A percentile compares a stretch with the other conserved stretches of the same genome.
Conservation (phyloP, 1,140 invertebrate species). For the Drosophila hydei region DNA sequence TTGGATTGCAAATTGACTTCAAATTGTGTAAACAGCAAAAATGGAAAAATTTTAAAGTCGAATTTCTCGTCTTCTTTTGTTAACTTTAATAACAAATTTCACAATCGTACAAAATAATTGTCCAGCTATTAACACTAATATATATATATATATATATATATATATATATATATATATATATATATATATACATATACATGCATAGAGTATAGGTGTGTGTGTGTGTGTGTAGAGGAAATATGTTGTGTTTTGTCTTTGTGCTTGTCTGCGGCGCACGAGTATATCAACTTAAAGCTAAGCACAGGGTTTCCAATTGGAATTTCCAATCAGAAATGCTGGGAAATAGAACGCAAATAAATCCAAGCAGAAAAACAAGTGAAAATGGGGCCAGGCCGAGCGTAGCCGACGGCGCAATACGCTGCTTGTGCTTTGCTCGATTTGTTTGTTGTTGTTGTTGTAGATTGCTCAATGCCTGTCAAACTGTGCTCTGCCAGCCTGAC, state of each 20-base stretch:
- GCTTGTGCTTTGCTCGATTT: too few relatives aligned
- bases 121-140: not conserved
- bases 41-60: too few relatives aligned
- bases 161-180: constrained; percentile 11
- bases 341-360: not conserved
- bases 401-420: too few relatives aligned
- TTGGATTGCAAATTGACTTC: too few relatives aligned
- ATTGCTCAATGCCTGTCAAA: too few relatives aligned
- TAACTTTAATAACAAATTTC: not conserved
- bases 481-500: too few relatives aligned
- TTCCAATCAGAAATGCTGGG: not conserved
- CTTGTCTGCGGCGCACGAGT: not conserved
- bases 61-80: too few relatives aligned
- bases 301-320: not conserved
- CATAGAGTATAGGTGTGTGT: not conserved
- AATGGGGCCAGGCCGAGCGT: not conserved
- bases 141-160: not conserved
- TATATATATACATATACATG: not conserved
- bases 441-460: too few relatives aligned
- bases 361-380: not conserved
- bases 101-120: constrained; percentile 2
- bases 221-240: not conserved
- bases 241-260: not conserved
- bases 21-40: too few relatives aligned
- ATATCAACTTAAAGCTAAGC: constrained; percentile 2